Evolutionary conservation across 2,888 invertebrate genomes (phyloP).

Genomic region (Archips xylosteana): DNA sequence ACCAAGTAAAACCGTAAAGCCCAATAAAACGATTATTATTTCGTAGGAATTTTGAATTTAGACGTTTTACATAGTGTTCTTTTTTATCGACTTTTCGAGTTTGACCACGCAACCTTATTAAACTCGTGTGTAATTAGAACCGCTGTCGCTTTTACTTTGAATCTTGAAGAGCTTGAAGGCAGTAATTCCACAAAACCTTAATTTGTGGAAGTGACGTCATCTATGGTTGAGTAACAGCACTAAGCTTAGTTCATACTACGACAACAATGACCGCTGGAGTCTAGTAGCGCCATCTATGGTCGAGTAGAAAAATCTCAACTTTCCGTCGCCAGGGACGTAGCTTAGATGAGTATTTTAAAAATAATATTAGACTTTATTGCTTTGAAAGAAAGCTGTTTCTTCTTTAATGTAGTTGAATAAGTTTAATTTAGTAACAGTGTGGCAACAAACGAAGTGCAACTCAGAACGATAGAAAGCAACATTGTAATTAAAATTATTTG

Average conservation of each 20-base stretch:
- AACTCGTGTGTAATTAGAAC: too few species aligned
- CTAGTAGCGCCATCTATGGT: constrained; percentile 38
- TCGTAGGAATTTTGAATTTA: too few species aligned
- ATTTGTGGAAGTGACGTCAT: constrained; percentile 9
- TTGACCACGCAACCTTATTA: too few species aligned
- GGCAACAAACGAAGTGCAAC: too few species aligned
- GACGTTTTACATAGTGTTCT: too few species aligned
- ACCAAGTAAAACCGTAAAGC: too few species aligned
- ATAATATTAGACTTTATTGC: too few species aligned
- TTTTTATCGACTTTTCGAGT: too few species aligned
- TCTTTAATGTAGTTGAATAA: neutral
- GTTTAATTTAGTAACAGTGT: neutral
- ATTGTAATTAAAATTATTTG: too few species aligned
- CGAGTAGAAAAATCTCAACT: constrained; percentile 23
- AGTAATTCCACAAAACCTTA: constrained; percentile 34
- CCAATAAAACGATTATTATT: too few species aligned
- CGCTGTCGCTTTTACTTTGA: constrained; percentile 16
- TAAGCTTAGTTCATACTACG: neutral
- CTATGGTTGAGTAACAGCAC: constrained; percentile 26
- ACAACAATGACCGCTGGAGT: neutral
- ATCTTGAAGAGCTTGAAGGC: constrained; percentile 15
- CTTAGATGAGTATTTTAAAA: too few species aligned
- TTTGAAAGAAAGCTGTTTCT: neutral
- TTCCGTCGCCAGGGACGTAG: neutral
- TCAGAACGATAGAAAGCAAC: neutral